phyloP scores from a whole-genome alignment of 2,797 vertebrate genomes.

The Phrynocephalus vlangalii region DNA sequence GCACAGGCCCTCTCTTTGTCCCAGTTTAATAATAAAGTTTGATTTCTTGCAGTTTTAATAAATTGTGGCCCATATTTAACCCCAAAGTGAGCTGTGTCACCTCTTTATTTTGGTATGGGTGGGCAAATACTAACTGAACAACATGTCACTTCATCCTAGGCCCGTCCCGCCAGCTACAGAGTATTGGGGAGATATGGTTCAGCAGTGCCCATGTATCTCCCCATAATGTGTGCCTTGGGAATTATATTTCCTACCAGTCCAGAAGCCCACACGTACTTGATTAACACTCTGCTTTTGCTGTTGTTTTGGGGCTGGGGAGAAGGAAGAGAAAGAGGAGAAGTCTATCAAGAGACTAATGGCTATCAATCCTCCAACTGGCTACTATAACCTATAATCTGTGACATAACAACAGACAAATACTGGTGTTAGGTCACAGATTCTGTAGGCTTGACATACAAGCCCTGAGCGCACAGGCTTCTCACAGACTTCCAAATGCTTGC shows the following conservation, averaged over 20 bases:
- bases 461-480: constrained; percentile 8
- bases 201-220: neutral
- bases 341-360: no score
- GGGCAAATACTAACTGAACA: no score
- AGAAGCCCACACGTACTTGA: neutral
- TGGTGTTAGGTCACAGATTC: neutral
- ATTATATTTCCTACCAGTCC: neutral
- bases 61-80: no score
- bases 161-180: no score
- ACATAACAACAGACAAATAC: neutral
- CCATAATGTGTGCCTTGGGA: neutral
- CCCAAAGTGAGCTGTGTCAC: no score
- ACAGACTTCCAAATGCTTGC: constrained; percentile 26
- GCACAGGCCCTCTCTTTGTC: no score
- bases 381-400: neutral
- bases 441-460: neutral
- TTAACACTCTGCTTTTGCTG: neutral
- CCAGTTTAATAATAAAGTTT: no score
- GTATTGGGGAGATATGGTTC: no score
- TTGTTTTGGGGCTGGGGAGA: neutral
- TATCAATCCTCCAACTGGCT: neutral
- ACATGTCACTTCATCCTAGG: no score
- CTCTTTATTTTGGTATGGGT: no score
- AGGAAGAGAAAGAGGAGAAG: neutral
- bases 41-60: no score